Conservation (phyloP, 2,113 vertebrate species). For the Neolamprologus variostigma region DNA sequence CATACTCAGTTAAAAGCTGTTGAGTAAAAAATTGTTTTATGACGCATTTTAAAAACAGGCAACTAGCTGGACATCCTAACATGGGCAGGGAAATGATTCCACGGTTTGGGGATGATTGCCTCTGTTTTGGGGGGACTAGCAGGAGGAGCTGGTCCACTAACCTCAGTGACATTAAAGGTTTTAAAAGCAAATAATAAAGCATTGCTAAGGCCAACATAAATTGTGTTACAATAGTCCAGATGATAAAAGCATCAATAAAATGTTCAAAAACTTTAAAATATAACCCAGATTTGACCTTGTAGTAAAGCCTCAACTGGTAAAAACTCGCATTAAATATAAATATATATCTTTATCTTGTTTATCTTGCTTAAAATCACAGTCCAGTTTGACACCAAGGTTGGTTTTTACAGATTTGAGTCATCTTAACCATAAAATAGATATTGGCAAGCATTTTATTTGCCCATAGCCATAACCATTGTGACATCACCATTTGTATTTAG, state of each 20-base stretch:
- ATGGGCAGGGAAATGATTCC: not conserved
- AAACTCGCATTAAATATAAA: not conserved
- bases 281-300: not conserved
- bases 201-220: fast-evolving
- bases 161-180: not conserved
- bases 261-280: not conserved
- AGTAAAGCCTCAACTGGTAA: not conserved
- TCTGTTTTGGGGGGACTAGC: fast-evolving
- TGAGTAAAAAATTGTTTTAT: not conserved
- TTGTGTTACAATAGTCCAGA: not conserved
- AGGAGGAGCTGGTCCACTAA: not conserved
- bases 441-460: not conserved
- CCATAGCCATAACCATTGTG: not conserved
- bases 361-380: not conserved
- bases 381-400: not conserved
- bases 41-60: not conserved
- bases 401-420: not conserved
- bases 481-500: not conserved
- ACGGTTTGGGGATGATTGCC: not conserved
- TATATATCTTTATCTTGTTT: not conserved
- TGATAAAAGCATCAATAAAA: not conserved
- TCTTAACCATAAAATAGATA: not conserved
- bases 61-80: not conserved
- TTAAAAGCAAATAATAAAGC: not conserved
- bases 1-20: not conserved